These are phyloP conservation scores for Drosophila arawakana DNA, from an alignment of 1,140 invertebrate species.

Conservation along the genomic window DNA sequence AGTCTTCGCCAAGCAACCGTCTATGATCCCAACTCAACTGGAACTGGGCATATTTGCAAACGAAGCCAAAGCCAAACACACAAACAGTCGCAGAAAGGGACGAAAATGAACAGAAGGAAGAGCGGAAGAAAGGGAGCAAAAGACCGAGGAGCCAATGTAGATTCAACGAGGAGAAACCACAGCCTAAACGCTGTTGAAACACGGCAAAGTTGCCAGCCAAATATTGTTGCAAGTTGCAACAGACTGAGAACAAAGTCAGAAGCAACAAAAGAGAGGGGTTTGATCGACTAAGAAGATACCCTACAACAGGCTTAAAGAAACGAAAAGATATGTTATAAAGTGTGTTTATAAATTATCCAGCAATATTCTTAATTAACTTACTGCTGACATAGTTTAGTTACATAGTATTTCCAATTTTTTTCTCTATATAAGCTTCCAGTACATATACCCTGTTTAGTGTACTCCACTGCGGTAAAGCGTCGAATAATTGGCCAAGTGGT, in stretches of 20 bases:
- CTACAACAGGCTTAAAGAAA: background rate
- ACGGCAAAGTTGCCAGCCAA: slow-evolving; percentile 78
- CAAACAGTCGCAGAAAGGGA: slow-evolving; percentile 22
- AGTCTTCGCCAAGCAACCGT: slow-evolving; percentile 39
- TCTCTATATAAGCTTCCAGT: too few relatives aligned
- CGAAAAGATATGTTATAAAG: background rate
- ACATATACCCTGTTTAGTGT: slow-evolving; percentile 1
- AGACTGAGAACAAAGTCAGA: slow-evolving; percentile 54
- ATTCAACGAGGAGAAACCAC: slow-evolving; percentile 45
- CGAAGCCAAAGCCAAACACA: slow-evolving; percentile 61
- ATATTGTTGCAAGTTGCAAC: slow-evolving; percentile 70
- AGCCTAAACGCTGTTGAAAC: slow-evolving; percentile 77
- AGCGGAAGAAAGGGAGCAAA: slow-evolving; percentile 34
- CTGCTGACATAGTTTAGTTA: too few relatives aligned
- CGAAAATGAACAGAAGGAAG: background rate
- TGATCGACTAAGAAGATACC: slow-evolving; percentile 56
- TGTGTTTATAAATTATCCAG: too few relatives aligned
- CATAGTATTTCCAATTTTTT: too few relatives aligned
- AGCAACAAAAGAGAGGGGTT: slow-evolving; percentile 10
- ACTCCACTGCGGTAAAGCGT: background rate
- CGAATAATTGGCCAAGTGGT: slow-evolving; percentile 51
- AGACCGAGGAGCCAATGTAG: slow-evolving; percentile 31
- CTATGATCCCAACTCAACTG: slow-evolving; percentile 38
- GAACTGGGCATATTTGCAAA: slow-evolving; percentile 60
- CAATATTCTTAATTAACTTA: too few relatives aligned